A percentile compares a stretch with the other conserved stretches of the same genome.
phyloP scores from a whole-genome alignment of 2,888 invertebrate genomes.

The Nephrotoma guestfalica region DNA sequence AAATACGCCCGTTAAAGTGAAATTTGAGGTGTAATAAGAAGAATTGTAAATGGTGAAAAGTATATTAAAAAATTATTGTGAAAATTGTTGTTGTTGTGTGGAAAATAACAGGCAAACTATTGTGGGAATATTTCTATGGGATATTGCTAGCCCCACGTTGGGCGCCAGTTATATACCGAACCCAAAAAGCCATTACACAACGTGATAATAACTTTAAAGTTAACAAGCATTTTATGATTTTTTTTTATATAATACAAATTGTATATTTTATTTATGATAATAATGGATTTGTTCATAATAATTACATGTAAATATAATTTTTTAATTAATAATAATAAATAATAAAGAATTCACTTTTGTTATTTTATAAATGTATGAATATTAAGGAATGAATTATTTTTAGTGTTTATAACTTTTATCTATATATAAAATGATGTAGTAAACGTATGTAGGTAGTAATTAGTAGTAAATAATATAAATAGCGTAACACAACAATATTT shows the following conservation, averaged over 20 bases:
- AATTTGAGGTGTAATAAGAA: no score
- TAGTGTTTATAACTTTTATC: background rate
- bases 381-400: background rate
- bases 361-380: background rate
- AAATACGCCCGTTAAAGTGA: no score
- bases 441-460: background rate
- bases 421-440: background rate
- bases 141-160: background rate
- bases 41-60: no score
- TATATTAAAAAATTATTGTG: no score
- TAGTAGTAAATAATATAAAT: background rate
- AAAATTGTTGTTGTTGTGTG: no score
- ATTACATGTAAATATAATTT: background rate
- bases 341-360: background rate
- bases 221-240: background rate
- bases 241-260: background rate
- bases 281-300: background rate
- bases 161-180: background rate
- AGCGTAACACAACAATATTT: background rate
- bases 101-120: no score
- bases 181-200: background rate
- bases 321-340: background rate
- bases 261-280: background rate
- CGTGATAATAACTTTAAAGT: background rate
- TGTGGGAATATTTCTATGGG: no score